These are phyloP conservation scores for Calidris pygmaea DNA, from an alignment of 2,113 vertebrate species.

Conservation along the genomic window DNA sequence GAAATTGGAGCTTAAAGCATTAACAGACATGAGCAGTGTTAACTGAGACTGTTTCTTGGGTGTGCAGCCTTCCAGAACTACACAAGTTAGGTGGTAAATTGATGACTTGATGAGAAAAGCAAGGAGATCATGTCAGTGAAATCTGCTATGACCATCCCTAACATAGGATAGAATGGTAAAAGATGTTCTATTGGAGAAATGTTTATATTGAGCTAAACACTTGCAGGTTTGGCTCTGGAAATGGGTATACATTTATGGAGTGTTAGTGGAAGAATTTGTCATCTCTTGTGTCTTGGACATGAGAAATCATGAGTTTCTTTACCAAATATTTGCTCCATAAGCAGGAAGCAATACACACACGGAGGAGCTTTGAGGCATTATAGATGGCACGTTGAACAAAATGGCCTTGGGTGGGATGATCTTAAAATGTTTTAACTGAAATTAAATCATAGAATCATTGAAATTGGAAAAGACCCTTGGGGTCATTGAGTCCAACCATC, in stretches of 20 bases:
- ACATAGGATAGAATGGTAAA: background rate
- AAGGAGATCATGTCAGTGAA: background rate
- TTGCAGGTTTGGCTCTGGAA: background rate
- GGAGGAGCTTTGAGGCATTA: background rate
- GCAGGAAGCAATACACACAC: background rate
- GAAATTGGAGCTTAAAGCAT: background rate
- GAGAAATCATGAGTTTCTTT: background rate
- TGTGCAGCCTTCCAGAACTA: background rate
- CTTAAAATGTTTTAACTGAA: background rate
- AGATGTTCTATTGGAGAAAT: background rate
- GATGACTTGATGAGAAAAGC: background rate
- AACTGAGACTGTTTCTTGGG: background rate
- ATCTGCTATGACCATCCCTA: background rate
- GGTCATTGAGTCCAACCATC: too few relatives aligned
- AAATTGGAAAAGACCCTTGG: too few relatives aligned
- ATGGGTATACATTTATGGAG: background rate
- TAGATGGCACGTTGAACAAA: background rate
- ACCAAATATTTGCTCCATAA: background rate
- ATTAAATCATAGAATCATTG: too few relatives aligned
- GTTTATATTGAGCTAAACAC: background rate
- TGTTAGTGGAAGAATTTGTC: background rate
- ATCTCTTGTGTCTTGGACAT: background rate
- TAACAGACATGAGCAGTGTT: background rate
- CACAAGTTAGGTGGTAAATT: accelerated
- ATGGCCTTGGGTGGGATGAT: background rate